Evolutionary conservation across 2,888 invertebrate species (phyloP).

Genomic region (Xylota sylvarum): DNA sequence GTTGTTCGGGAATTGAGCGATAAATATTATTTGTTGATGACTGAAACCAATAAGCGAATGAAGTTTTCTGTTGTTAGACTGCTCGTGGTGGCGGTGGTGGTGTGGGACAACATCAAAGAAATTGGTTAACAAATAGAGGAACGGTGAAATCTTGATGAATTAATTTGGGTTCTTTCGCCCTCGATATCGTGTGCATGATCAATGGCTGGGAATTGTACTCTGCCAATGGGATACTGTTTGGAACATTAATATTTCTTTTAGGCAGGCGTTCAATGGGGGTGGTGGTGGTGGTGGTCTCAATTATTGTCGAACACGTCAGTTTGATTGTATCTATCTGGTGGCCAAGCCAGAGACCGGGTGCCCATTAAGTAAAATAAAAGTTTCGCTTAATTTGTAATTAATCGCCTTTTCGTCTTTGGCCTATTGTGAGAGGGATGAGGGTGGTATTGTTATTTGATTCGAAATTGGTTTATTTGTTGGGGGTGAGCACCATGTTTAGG

Average conservation of each 20-base stretch:
- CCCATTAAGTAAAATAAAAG: conserved; percentile 65
- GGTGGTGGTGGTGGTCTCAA: conserved; percentile 55
- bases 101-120: conserved; percentile 49
- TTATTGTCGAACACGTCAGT: conserved; percentile 71
- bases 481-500: conserved; percentile 12
- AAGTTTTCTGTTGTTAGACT: conserved; percentile 16
- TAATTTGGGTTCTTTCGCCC: conserved; percentile 60
- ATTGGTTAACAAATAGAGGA: conserved; percentile 70
- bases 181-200: conserved; percentile 67
- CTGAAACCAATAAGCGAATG: conserved; percentile 77
- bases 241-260: conserved; percentile 61
- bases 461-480: conserved; percentile 43
- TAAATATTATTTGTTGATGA: conserved; percentile 76
- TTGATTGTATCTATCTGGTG: conserved; percentile 59
- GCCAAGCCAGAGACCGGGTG: conserved; percentile 7
- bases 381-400: conserved; percentile 77
- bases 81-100: neutral
- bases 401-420: conserved; percentile 68
- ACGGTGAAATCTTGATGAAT: conserved; percentile 75
- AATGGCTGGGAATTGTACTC: conserved; percentile 43
- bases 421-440: no score
- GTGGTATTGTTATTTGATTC: conserved; percentile 22
- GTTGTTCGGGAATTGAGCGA: conserved; percentile 72
- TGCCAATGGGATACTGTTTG: conserved; percentile 52
- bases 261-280: conserved; percentile 61